A percentile compares a stretch with the other conserved stretches of the same genome.
Evolutionary conservation across 1,140 invertebrate species (phyloP).

Genomic region (Mamestra configurata): DNA sequence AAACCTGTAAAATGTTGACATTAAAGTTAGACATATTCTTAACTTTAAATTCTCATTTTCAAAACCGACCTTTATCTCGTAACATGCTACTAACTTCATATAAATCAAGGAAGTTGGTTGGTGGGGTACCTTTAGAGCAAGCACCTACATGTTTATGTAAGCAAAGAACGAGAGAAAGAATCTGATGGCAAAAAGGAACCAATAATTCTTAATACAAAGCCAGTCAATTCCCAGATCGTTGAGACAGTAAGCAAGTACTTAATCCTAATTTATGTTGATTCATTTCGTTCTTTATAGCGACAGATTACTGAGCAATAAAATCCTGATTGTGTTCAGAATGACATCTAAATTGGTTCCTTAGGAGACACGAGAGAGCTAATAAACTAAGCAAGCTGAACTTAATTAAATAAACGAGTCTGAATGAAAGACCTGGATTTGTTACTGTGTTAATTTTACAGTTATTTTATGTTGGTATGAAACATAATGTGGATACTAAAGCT

Average conservation of each 20-base stretch:
- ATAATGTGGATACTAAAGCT: too few species aligned
- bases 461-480: too few species aligned
- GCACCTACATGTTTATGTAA: too few species aligned
- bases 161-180: too few species aligned
- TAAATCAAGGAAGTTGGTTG: too few species aligned
- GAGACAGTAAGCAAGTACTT: slow-evolving; percentile 12
- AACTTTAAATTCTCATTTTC: too few species aligned
- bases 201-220: neutral
- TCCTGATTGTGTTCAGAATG: slow-evolving; percentile 44
- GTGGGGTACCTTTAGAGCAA: too few species aligned
- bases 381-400: neutral
- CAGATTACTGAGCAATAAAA: slow-evolving; percentile 48
- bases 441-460: too few species aligned
- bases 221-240: neutral
- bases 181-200: neutral
- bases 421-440: neutral
- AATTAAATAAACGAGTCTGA: neutral
- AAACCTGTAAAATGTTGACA: too few species aligned
- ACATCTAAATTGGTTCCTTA: slow-evolving; percentile 46
- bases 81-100: too few species aligned
- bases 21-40: too few species aligned
- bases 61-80: too few species aligned
- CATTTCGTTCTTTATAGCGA: slow-evolving; percentile 40
- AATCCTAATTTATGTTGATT: slow-evolving; percentile 52
- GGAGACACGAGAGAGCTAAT: slow-evolving; percentile 29